Base-by-base conservation (phyloP, 1,140 invertebrate genomes). In the Drosophila ohnishii region DNA sequence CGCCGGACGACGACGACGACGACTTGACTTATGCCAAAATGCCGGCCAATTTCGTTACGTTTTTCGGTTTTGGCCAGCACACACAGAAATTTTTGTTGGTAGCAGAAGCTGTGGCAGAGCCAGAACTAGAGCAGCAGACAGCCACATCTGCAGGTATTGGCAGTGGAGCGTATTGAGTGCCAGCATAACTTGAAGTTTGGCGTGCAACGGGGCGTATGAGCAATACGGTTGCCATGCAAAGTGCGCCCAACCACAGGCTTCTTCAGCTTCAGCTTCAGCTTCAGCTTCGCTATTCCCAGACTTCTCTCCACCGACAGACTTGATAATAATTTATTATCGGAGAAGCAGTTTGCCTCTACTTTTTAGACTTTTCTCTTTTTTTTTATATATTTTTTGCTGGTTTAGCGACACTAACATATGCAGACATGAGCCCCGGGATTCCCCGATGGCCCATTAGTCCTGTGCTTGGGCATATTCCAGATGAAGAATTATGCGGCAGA, bases 311-410 rank as follows among this genome's bases (percentile, higher is more conserved):
- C 55, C 71, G 69, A 47, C 77, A 80, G 85, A 88, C 85, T 89
- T 88, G 86, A 88, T 88, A 88, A 88, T 88, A 89, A 88, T 88
- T 88, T 88, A 88, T 88, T 87, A 87, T 87, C 84, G 76, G 55
- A 70, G 63, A 67, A 28, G 44, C 62, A 53, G 44, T 55, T 53
- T 55, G 34, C 7, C 34, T 28, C 14, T 30, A 28, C 25, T 25
- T 32, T 28, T 61, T 19, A 19, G 19, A 19, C 19, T 19, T 19
- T 19, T 19, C 19, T 19, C 19, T 19, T 44, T 30, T 75, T 55
- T 37, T 39, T 37, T 62, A 25, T 34, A 13, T 34, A 30, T 50
- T 30, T 51, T 53, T 37, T 22, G 22, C 19, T 37, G 53, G 62
- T 1, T 66, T 37, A 48, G 73, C 73, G 73, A 75, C 73, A 75